Evolutionary conservation across 2,888 invertebrate genomes (phyloP).

Genomic region (Lasius fuliginosus): DNA sequence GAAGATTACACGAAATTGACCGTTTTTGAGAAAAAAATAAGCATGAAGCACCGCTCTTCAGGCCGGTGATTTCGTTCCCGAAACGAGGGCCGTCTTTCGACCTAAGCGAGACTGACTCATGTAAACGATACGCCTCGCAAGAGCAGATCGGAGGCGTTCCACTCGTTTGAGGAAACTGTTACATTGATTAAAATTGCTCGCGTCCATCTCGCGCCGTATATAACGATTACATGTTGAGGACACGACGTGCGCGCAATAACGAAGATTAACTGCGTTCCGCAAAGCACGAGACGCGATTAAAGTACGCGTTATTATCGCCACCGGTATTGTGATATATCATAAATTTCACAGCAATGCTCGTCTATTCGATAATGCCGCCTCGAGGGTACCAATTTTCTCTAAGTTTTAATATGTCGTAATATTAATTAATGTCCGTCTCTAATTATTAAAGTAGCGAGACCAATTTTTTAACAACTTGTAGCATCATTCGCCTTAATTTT

Average conservation of each 20-base stretch:
- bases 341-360: constrained; percentile 1
- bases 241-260: constrained; percentile 39
- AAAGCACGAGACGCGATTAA: constrained; percentile 29
- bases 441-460: neutral
- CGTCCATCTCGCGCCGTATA: constrained; percentile 29
- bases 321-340: neutral
- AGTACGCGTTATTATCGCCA: constrained; percentile 41
- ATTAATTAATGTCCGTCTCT: neutral
- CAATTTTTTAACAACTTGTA: neutral
- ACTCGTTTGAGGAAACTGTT: constrained; percentile 58
- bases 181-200: constrained; percentile 57
- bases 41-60: constrained; percentile 63
- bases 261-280: constrained; percentile 45
- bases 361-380: constrained; percentile 6
- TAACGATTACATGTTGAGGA: constrained; percentile 60
- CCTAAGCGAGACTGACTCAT: constrained; percentile 61
- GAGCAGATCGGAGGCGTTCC: constrained; percentile 55
- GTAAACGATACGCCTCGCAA: constrained; percentile 55
- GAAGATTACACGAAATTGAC: constrained; percentile 82
- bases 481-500: neutral
- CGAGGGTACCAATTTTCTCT: constrained; percentile 7
- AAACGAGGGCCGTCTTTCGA: constrained; percentile 64
- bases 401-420: constrained; percentile 8
- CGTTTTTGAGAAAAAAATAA: constrained; percentile 75
- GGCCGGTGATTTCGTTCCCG: constrained; percentile 73